phyloP scores from a whole-genome alignment of 2,888 invertebrate genomes.

The Eubasilissa splendida region DNA sequence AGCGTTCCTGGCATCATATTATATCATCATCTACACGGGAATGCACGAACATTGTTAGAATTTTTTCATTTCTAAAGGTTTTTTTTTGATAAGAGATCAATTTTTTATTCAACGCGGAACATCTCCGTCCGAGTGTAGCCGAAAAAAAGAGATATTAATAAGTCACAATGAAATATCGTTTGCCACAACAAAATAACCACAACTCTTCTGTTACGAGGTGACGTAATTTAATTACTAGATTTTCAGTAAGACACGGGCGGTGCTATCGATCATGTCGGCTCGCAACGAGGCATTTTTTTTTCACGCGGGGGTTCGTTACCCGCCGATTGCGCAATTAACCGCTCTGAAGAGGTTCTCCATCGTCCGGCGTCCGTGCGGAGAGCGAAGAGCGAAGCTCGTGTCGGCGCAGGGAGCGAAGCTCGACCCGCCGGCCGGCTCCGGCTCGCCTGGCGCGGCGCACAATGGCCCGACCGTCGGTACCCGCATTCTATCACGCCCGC shows the following conservation, averaged over 20 bases:
- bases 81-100: no score
- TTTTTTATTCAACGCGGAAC: neutral
- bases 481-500: neutral
- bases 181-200: neutral
- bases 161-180: slow-evolving; percentile 1
- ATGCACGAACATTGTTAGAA: no score
- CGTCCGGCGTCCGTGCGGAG: neutral
- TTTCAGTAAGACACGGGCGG: slow-evolving; percentile 3
- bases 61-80: no score
- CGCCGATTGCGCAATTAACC: slow-evolving; percentile 24
- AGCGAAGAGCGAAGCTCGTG: slow-evolving; percentile 3
- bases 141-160: neutral
- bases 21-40: no score
- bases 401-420: neutral
- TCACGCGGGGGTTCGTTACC: slow-evolving; percentile 22
- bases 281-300: neutral
- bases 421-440: neutral
- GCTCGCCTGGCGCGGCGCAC: neutral
- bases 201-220: neutral
- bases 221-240: slow-evolving; percentile 24
- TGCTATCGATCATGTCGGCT: neutral
- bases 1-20: no score
- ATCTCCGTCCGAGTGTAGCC: neutral
- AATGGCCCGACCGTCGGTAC: neutral
- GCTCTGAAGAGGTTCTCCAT: slow-evolving; percentile 20